phyloP scores from a whole-genome alignment of 2,888 invertebrate species.

The Odontocerum albicorne region DNA sequence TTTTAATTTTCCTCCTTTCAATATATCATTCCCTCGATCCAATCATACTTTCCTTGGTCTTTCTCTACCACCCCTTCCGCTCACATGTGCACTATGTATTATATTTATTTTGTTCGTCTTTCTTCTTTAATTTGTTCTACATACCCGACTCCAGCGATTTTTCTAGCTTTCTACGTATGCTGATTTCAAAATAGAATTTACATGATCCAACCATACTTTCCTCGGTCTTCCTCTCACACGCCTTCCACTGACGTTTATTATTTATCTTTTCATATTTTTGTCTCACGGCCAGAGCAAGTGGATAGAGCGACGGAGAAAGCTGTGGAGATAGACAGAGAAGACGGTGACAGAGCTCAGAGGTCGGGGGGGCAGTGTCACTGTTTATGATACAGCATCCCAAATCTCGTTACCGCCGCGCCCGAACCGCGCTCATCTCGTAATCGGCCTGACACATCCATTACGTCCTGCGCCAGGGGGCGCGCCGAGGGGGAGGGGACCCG shows the following conservation, averaged over 20 bases:
- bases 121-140: no score
- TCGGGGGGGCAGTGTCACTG: not conserved
- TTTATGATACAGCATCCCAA: slow-evolving; percentile 4
- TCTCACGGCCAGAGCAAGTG: not conserved
- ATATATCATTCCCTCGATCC: no score
- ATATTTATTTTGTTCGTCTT: no score
- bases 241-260: not conserved
- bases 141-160: no score
- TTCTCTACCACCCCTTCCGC: no score
- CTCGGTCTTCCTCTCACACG: not conserved
- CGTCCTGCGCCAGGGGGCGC: no score
- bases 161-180: no score
- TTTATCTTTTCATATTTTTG: not conserved
- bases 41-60: no score
- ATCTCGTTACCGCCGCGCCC: slow-evolving; percentile 24
- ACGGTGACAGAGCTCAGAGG: not conserved
- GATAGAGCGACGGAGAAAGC: no score
- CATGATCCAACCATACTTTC: not conserved
- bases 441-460: slow-evolving; percentile 36
- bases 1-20: no score
- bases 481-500: not conserved
- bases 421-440: slow-evolving; percentile 21
- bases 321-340: not conserved
- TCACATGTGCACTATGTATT: no score
- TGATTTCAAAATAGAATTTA: no score